Percentiles rank a stretch among this genome's conserved stretches.
Conservation (phyloP, 1,140 invertebrate genomes). For the Drosophila bipectinata region DNA sequence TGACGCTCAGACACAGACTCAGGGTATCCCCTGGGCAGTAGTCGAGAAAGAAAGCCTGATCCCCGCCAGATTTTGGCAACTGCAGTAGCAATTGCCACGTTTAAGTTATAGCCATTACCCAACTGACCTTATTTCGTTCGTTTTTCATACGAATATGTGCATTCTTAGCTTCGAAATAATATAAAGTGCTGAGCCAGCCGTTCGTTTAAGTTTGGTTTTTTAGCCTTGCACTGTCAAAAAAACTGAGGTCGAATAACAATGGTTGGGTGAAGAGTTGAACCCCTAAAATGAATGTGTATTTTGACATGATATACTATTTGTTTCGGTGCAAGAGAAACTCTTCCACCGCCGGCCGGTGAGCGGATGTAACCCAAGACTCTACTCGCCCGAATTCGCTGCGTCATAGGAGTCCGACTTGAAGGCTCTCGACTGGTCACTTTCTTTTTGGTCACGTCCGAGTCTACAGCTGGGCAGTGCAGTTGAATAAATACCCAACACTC, state of each 20-base stretch:
- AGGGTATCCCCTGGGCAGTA: slow-evolving; percentile 21
- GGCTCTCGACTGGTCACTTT: slow-evolving; percentile 45
- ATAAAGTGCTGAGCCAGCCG: slow-evolving; percentile 15
- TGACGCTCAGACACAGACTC: background rate
- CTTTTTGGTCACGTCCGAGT: slow-evolving; percentile 49
- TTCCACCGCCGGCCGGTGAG: slow-evolving; percentile 42
- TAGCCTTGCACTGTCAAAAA: slow-evolving; percentile 30
- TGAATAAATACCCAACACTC: slow-evolving; percentile 13
- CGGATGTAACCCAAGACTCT: slow-evolving; percentile 50
- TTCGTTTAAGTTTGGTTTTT: slow-evolving; percentile 22
- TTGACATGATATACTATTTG: slow-evolving; percentile 5
- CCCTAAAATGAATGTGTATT: background rate
- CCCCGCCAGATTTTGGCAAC: slow-evolving; percentile 12
- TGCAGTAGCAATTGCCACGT: slow-evolving; percentile 58
- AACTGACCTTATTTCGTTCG: slow-evolving; percentile 72
- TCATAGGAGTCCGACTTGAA: slow-evolving; percentile 25
- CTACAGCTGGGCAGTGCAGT: slow-evolving; percentile 23
- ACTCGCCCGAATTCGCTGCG: slow-evolving; percentile 28
- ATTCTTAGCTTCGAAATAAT: slow-evolving; percentile 17
- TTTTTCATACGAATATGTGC: slow-evolving; percentile 21
- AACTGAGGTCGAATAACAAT: background rate
- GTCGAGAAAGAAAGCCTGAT: slow-evolving; percentile 66
- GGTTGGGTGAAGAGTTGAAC: background rate
- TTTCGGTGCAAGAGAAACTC: slow-evolving; percentile 63
- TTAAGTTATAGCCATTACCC: slow-evolving; percentile 68